Percentiles rank a stretch among this genome's conserved stretches.
Conservation (phyloP, 2,113 vertebrate species). For the Albula goreensis region DNA sequence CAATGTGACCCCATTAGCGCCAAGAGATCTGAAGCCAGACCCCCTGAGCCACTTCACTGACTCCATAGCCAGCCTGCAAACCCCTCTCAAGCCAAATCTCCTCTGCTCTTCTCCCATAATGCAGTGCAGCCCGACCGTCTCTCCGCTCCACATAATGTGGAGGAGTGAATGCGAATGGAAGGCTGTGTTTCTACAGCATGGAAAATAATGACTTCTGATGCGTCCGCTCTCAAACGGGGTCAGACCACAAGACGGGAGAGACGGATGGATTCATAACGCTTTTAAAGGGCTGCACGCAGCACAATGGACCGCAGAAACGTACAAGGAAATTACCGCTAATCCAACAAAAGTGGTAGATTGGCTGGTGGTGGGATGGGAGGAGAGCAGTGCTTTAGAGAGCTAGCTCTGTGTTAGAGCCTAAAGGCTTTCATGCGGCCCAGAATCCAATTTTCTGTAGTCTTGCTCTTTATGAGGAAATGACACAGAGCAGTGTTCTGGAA, state of each 20-base stretch:
- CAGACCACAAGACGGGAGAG: conserved; percentile 21
- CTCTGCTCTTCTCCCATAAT: neutral
- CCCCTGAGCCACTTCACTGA: neutral
- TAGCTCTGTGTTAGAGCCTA: conserved; percentile 42
- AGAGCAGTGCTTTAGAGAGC: conserved; percentile 21
- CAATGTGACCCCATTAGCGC: neutral
- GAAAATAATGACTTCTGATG: conserved; percentile 20
- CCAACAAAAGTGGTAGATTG: conserved; percentile 47
- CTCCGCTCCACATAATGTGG: neutral
- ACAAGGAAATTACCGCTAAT: conserved; percentile 37
- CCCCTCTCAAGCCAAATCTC: neutral
- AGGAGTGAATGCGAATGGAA: neutral
- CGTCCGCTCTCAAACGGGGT: conserved; percentile 22
- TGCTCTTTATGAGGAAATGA: conserved; percentile 64
- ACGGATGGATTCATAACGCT: conserved; percentile 50
- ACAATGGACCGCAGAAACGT: conserved; percentile 23
- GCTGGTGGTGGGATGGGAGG: conserved; percentile 32
- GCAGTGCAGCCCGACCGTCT: neutral
- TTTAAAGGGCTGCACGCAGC: conserved; percentile 30
- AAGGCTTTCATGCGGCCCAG: conserved; percentile 52
- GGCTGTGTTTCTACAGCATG: neutral
- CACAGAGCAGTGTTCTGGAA: conserved; percentile 45
- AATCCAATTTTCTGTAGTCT: conserved; percentile 68
- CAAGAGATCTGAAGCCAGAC: neutral
- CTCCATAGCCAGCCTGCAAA: neutral